These are phyloP conservation scores for Notamacropus eugenii DNA, from an alignment of 2,797 vertebrate genomes.

Conservation along the genomic window DNA sequence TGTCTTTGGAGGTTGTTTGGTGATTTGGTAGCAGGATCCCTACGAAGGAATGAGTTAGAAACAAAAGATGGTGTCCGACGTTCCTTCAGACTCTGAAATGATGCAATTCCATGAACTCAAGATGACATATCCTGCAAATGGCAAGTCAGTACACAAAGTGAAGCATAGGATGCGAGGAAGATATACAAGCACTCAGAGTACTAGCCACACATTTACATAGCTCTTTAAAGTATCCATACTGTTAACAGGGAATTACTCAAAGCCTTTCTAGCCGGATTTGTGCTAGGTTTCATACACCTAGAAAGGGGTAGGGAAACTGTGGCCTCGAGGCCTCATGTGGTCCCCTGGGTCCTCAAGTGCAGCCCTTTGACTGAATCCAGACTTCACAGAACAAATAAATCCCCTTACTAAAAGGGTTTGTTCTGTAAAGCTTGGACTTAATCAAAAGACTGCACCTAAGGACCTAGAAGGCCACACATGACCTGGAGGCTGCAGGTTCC, in stretches of 20 bases:
- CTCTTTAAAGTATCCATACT: neutral
- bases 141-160: neutral
- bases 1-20: neutral
- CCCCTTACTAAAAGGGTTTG: too few relatives aligned
- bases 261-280: neutral
- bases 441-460: too few relatives aligned
- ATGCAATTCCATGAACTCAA: neutral
- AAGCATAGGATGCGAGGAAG: neutral
- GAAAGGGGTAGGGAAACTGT: too few relatives aligned
- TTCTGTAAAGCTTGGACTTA: too few relatives aligned
- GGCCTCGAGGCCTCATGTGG: too few relatives aligned
- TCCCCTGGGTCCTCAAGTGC: too few relatives aligned
- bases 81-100: neutral
- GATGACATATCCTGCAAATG: neutral
- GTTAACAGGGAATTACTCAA: too few relatives aligned
- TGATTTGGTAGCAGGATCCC: neutral
- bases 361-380: too few relatives aligned
- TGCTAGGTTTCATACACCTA: neutral
- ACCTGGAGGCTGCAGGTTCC: too few relatives aligned
- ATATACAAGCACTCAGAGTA: neutral
- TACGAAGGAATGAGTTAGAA: neutral
- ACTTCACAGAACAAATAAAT: too few relatives aligned
- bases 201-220: neutral
- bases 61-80: neutral
- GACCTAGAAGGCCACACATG: too few relatives aligned